phyloP scores from a whole-genome alignment of 2,113 vertebrate species.

The Aplodontia rufa region DNA sequence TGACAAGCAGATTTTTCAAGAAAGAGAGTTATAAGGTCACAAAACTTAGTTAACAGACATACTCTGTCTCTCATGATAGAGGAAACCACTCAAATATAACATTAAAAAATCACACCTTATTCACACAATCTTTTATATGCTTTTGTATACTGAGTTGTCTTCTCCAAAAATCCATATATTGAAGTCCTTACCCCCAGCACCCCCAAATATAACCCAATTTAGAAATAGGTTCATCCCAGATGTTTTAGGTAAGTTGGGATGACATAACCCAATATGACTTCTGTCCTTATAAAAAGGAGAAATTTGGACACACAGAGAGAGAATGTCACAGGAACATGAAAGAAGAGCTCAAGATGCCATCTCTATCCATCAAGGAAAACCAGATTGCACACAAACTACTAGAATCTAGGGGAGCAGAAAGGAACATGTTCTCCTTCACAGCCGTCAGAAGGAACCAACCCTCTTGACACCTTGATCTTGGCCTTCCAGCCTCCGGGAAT shows the following conservation, averaged over 20 bases:
- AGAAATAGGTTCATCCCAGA: not conserved
- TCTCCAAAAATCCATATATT: not conserved
- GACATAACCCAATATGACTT: not conserved
- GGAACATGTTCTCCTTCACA: not conserved
- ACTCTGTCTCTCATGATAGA: not conserved
- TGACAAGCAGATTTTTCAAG: not conserved
- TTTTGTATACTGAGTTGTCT: not conserved
- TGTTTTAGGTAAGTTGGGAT: not conserved
- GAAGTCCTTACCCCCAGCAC: not conserved
- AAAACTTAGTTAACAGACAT: not conserved
- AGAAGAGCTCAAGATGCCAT: not conserved
- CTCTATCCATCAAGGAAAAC: not conserved
- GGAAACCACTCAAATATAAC: not conserved
- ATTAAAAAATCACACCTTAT: no score
- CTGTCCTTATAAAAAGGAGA: not conserved
- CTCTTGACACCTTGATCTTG: not conserved
- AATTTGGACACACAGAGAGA: not conserved
- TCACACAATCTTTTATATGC: not conserved
- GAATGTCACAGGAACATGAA: not conserved
- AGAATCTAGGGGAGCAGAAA: not conserved
- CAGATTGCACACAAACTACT: not conserved
- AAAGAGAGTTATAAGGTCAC: not conserved
- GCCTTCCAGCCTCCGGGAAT: not conserved
- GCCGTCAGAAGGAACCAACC: not conserved
- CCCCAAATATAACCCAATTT: not conserved